Percentiles rank a stretch among this genome's conserved stretches.
These are phyloP conservation scores for Clytia hemisphaerica DNA, from an alignment of 30 jellyfish, hydroid and myxozoan genomes.

Conservation along the genomic window DNA sequence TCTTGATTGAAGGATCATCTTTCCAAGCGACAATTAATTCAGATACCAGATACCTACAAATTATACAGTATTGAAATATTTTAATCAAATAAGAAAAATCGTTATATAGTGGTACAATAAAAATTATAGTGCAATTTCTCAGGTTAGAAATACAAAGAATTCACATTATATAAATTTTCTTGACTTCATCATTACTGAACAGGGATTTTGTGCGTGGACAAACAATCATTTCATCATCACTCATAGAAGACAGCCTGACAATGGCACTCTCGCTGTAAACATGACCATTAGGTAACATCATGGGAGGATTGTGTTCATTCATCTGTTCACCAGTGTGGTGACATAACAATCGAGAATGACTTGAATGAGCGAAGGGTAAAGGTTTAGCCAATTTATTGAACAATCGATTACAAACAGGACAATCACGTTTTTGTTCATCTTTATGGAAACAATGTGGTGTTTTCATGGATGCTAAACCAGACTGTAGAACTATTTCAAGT, in stretches of 20 bases:
- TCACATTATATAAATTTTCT: conserved; percentile 72
- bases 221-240: conserved; percentile 47
- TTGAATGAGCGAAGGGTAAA: conserved; percentile 92
- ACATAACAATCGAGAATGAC: conserved; percentile 90
- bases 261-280: conserved; percentile 82
- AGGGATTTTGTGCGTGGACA: conserved; percentile 78
- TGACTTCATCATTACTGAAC: conserved; percentile 58
- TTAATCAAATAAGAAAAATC: no score
- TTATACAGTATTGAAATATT: no score
- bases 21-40: no score
- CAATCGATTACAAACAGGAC: conserved; percentile 88
- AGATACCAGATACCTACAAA: no score
- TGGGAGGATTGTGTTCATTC: conserved; percentile 86
- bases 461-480: conserved; percentile 89
- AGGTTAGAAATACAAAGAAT: not conserved
- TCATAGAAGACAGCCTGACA: conserved; percentile 44
- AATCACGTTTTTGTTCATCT: conserved; percentile 82
- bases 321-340: conserved; percentile 75
- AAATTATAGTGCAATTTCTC: no score
- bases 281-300: conserved; percentile 88
- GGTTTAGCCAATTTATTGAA: conserved; percentile 75
- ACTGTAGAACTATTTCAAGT: conserved; percentile 76
- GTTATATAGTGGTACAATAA: no score
- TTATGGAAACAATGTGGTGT: conserved; percentile 97
- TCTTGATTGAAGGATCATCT: no score